Conservation (phyloP, 2,797 vertebrate genomes). For the Chrysolophus pictus region DNA sequence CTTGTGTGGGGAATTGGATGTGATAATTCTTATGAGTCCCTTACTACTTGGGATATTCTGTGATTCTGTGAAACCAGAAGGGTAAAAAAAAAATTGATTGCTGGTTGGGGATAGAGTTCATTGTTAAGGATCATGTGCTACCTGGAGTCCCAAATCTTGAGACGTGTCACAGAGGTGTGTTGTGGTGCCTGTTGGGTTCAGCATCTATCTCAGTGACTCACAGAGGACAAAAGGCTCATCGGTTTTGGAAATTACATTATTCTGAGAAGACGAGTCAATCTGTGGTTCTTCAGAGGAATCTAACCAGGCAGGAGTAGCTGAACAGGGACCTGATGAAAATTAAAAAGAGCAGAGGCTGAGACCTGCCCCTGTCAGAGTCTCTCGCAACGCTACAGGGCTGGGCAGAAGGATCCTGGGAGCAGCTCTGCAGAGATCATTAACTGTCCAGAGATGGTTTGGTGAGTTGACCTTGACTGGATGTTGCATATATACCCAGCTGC, state of each 20-base stretch:
- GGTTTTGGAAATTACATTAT: neutral
- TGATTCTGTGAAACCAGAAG: neutral
- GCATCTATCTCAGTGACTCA: neutral
- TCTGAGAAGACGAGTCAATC: rapidly evolving
- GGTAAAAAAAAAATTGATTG: neutral
- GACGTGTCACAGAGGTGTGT: neutral
- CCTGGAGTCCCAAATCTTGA: neutral
- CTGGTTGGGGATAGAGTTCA: neutral
- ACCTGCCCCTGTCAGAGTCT: no score
- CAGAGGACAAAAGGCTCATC: neutral
- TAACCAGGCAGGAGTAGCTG: neutral
- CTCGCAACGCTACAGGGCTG: neutral
- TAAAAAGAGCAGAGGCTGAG: neutral
- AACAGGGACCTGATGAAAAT: neutral
- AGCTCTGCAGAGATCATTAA: neutral
- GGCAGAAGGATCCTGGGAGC: neutral
- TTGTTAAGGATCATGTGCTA: neutral
- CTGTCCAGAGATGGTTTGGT: no score
- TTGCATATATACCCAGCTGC: neutral
- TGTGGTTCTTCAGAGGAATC: neutral
- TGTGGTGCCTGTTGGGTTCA: neutral
- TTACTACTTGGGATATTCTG: no score
- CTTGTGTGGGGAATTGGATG: no score
- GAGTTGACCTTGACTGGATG: neutral
- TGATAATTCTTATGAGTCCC: no score